Base-by-base conservation (phyloP, 1,140 invertebrate genomes). In the Littorina saxatilis region DNA sequence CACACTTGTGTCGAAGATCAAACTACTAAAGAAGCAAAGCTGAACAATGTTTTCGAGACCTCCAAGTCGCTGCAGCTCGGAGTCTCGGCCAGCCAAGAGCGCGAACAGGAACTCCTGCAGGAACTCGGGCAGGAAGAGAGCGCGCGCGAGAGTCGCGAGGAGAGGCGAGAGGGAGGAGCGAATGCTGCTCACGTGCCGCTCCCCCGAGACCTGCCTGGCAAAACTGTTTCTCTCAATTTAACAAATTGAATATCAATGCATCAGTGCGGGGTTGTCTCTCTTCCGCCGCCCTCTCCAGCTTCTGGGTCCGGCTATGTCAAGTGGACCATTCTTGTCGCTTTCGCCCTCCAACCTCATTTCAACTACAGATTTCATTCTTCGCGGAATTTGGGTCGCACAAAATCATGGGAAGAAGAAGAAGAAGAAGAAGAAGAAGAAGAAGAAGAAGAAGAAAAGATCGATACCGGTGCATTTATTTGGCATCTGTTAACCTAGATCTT, bases 221-320 rank as follows among this genome's bases (percentile, higher is more conserved):
- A 78, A 78, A 78, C 76, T 78, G 76, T 78, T 78, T 78, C 76
- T 66, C 76, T 58, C 76, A 78, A 78, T 78, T 78, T 78, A 78
- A 78, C 76, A 78, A 78, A 78, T 78, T 78, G 76, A 78, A 78
- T 78, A 78, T 63, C 76, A 78, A 78, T 78, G 76, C 76, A 78
- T 66, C 76, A 78, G 58, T 5, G 76, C 74, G 13, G 32, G 2
- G 20, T 37, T 55, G 47, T 77, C 47, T 55, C 74, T 27, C 50
- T 7, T 39, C 52, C 43, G 20, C 74, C 20, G 15, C 39, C 74
- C 52, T 47, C n/a, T 27, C 61, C 27, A 32, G 2, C n/a, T 17
- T 32, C n/a, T 27, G 35, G 66, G 66, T 23, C 35, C 5, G 2
- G 13, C 66, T 23, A 32, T 68, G 66, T 68, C 66, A 39, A 68